Evolutionary conservation across 2,113 vertebrate species (phyloP).

Genomic region (Ictalurus punctatus): DNA sequence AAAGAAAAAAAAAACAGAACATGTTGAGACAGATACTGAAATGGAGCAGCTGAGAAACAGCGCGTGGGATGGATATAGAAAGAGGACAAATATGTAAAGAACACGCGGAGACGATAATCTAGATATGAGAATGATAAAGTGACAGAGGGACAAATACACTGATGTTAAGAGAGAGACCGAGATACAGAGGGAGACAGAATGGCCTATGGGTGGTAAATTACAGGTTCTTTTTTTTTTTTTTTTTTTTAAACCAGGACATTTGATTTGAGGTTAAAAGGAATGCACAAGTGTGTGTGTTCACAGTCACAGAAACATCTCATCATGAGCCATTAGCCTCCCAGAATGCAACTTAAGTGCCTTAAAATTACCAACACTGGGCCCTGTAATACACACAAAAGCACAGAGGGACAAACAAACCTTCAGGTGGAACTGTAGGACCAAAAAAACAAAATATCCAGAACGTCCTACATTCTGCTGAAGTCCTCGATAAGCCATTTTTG

Average conservation of each 20-base stretch:
- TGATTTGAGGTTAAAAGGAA: constrained; percentile 41
- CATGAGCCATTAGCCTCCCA: constrained; percentile 34
- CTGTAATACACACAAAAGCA: constrained; percentile 26
- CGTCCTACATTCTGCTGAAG: background rate
- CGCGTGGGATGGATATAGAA: background rate
- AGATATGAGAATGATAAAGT: constrained; percentile 26
- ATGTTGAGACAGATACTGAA: background rate
- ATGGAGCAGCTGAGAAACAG: constrained; percentile 6
- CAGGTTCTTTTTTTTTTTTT: constrained; percentile 8
- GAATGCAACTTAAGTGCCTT: background rate
- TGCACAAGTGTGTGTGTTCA: constrained; percentile 25
- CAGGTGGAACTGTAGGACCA: background rate
- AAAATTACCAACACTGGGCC: constrained; percentile 17
- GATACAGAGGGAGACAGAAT: background rate
- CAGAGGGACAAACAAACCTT: background rate
- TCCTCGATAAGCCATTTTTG: background rate
- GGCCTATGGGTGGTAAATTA: constrained; percentile 37
- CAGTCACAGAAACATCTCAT: constrained; percentile 37
- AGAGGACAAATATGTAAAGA: background rate
- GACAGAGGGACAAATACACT: background rate
- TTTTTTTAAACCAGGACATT: constrained; percentile 9
- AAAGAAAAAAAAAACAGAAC: background rate
- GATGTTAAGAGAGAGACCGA: background rate
- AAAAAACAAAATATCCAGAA: background rate
- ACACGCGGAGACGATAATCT: background rate